Evolutionary conservation across 2,888 invertebrate genomes (phyloP).

Genomic region (Catocala sponsa): DNA sequence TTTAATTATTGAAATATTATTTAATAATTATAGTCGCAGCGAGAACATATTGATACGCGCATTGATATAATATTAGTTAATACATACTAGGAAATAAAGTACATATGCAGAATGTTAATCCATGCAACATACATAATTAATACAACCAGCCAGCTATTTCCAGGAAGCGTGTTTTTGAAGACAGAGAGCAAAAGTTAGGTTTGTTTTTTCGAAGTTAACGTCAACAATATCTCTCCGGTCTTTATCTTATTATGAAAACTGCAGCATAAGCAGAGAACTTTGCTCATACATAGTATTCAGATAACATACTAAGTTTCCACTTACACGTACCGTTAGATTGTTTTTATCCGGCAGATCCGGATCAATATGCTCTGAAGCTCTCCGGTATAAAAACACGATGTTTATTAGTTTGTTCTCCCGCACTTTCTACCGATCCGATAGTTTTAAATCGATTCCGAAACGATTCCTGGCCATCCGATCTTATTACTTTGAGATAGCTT

Average conservation of each 20-base stretch:
- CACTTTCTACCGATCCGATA: conserved; percentile 39
- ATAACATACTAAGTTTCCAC: conserved; percentile 12
- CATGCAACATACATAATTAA: too few species aligned
- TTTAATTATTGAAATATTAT: too few species aligned
- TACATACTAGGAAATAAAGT: too few species aligned
- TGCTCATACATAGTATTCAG: neutral
- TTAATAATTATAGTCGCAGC: too few species aligned
- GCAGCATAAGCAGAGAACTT: conserved; percentile 12
- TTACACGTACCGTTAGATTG: conserved; percentile 23
- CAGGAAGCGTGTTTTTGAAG: neutral
- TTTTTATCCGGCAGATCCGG: conserved; percentile 29
- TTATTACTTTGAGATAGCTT: conserved; percentile 37
- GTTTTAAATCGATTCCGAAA: conserved; percentile 52
- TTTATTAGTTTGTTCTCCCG: conserved; percentile 49
- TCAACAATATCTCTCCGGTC: neutral
- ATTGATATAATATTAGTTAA: too few species aligned
- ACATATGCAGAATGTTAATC: too few species aligned
- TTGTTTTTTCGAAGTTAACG: neutral
- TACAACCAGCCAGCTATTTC: too few species aligned
- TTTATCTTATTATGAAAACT: conserved; percentile 11
- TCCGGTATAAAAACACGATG: conserved; percentile 42
- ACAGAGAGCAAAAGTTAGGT: neutral
- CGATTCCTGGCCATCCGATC: conserved; percentile 34
- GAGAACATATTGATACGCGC: too few species aligned
- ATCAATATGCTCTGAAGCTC: conserved; percentile 38